Conservation (phyloP, 2,797 vertebrate genomes). For the Trachurus trachurus region DNA sequence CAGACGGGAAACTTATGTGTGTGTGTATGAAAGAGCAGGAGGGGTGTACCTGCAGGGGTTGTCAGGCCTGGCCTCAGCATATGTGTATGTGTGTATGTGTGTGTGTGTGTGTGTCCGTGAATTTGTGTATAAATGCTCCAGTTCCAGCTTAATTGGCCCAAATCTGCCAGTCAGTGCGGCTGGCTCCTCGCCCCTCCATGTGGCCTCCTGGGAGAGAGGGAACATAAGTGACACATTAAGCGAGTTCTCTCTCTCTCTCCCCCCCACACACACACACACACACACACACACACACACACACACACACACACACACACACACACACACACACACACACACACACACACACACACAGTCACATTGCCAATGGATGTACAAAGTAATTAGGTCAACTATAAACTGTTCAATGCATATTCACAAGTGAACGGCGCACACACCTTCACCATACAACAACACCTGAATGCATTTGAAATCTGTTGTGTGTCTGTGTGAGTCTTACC, state of each 20-base stretch:
- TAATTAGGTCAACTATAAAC: slow-evolving; percentile 71
- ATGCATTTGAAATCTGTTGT: background rate
- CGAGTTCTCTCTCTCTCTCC: slow-evolving; percentile 16
- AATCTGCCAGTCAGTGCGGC: slow-evolving; percentile 80
- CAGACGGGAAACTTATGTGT: slow-evolving; percentile 31
- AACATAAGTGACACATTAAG: slow-evolving; percentile 70
- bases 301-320: slow-evolving; percentile 47
- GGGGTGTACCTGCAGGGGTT: slow-evolving; percentile 48
- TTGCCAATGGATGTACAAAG: slow-evolving; percentile 42
- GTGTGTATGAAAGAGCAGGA: slow-evolving; percentile 19
- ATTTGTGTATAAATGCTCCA: slow-evolving; percentile 42
- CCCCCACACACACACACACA: slow-evolving; percentile 36
- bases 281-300: slow-evolving; percentile 55
- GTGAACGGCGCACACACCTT: background rate
- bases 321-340: slow-evolving; percentile 10
- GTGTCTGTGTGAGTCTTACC: background rate
- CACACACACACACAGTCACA: slow-evolving; percentile 40
- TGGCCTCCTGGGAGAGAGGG: slow-evolving; percentile 49
- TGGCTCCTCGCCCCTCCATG: slow-evolving; percentile 45
- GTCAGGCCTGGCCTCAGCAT: slow-evolving; percentile 34
- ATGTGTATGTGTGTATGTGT: slow-evolving; percentile 19
- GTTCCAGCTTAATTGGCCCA: slow-evolving; percentile 81
- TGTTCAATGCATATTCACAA: slow-evolving; percentile 39
- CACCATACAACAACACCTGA: background rate
- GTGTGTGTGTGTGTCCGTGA: slow-evolving; percentile 19